Conservation (phyloP, 2,888 invertebrate genomes). For the Portevinia maculata region DNA sequence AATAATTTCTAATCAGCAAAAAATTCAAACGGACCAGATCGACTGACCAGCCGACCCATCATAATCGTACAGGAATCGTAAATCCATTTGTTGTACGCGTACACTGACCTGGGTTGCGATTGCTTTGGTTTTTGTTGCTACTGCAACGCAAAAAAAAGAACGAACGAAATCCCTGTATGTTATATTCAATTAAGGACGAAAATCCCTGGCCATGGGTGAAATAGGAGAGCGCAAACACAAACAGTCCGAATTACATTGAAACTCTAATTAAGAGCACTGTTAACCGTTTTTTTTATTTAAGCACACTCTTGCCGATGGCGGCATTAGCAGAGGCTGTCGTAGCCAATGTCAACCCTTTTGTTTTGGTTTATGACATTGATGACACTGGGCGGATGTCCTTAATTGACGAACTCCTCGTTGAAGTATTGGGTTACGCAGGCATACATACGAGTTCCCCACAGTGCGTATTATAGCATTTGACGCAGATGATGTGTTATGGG, state of each 20-base stretch:
- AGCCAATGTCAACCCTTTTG: slow-evolving; percentile 63
- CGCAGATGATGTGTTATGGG: slow-evolving; percentile 56
- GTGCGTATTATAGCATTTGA: slow-evolving; percentile 22
- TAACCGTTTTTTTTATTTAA: slow-evolving; percentile 53
- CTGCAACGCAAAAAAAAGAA: not conserved
- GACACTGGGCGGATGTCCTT: slow-evolving; percentile 73
- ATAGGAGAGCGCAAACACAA: slow-evolving; percentile 55
- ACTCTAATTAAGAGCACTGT: slow-evolving; percentile 71
- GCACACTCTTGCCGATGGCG: slow-evolving; percentile 65
- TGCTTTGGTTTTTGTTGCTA: slow-evolving; percentile 25
- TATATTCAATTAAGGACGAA: slow-evolving; percentile 72
- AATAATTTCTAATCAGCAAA: slow-evolving; percentile 75
- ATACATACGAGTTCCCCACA: slow-evolving; percentile 11
- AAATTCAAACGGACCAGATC: slow-evolving; percentile 41
- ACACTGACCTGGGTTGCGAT: slow-evolving; percentile 57
- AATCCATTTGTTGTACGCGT: slow-evolving; percentile 48
- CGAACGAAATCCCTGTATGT: slow-evolving; percentile 48
- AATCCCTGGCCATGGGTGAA: slow-evolving; percentile 37
- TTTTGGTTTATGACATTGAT: slow-evolving; percentile 72
- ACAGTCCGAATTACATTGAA: slow-evolving; percentile 67
- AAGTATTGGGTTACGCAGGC: slow-evolving; percentile 62
- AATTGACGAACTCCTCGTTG: slow-evolving; percentile 69
- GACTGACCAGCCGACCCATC: slow-evolving; percentile 49
- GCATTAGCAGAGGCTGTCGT: slow-evolving; percentile 23
- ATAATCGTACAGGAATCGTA: slow-evolving; percentile 68